Percentiles rank a stretch among this genome's conserved stretches.
Evolutionary conservation across 2,797 vertebrate species (phyloP).

Genomic region (Eulemur albifrons): DNA sequence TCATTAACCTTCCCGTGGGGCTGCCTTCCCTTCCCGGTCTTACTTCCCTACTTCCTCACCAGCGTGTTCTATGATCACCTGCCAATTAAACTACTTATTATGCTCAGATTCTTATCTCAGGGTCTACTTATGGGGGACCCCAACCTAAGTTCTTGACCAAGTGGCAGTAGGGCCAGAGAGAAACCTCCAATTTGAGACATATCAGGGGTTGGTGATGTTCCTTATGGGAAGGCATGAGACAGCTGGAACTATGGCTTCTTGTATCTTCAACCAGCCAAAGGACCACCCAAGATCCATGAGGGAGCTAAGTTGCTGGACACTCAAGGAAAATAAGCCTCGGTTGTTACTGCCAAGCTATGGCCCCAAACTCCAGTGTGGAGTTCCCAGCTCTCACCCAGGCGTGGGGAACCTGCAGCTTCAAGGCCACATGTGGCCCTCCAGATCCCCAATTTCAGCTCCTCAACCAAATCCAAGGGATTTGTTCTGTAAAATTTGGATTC

Average conservation of each 20-base stretch:
- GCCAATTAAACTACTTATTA: background rate
- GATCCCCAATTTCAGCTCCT: too few species aligned
- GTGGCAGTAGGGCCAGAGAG: background rate
- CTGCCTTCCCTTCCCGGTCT: background rate
- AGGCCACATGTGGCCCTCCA: too few species aligned
- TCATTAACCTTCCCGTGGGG: background rate
- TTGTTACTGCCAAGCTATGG: background rate
- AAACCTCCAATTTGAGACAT: background rate
- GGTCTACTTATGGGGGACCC: background rate
- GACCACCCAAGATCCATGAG: background rate
- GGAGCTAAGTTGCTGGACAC: background rate
- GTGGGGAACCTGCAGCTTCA: too few species aligned
- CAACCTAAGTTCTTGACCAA: background rate
- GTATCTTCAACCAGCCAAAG: background rate
- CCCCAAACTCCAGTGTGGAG: background rate
- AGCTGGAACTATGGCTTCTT: background rate
- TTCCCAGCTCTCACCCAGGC: background rate
- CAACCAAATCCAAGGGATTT: too few species aligned
- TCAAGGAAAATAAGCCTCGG: background rate
- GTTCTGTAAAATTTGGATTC: too few species aligned
- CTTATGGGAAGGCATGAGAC: background rate
- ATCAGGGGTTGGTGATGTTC: background rate
- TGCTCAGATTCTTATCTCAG: background rate
- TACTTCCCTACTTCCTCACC: background rate
- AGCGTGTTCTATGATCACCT: background rate